Evolutionary conservation across 2,797 vertebrate species (phyloP).

Genomic region (Pangasius mekongensis): DNA sequence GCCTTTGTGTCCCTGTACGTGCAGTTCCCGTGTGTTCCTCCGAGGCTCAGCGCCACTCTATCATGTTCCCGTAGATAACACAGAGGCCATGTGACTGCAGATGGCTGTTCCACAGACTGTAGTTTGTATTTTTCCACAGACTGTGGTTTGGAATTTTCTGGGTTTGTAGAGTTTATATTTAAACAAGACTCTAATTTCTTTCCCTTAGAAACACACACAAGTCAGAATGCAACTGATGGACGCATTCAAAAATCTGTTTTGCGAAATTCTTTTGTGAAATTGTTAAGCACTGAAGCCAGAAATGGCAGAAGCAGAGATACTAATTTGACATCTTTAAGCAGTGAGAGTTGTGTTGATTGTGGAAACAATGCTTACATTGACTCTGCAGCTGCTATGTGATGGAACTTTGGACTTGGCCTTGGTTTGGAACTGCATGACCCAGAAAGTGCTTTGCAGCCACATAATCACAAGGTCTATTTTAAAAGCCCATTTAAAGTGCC

Average conservation of each 20-base stretch:
- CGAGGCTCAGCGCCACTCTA: conserved; percentile 31
- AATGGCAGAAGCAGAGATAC: not conserved
- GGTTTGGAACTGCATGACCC: conserved; percentile 4
- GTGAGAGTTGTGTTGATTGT: conserved; percentile 9
- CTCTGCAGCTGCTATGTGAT: not conserved
- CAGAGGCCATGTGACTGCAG: not conserved
- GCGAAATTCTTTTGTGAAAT: not conserved
- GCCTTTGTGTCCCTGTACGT: conserved; percentile 23
- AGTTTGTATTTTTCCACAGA: conserved; percentile 8
- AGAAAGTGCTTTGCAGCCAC: not conserved
- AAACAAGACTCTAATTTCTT: not conserved
- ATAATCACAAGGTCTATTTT: not conserved
- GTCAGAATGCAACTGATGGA: not conserved
- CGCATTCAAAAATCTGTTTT: not conserved
- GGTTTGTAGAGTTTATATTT: not conserved
- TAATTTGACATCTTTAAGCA: not conserved
- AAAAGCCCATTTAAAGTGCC: not conserved
- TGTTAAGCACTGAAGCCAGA: not conserved
- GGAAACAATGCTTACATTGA: not conserved
- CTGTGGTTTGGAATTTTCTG: not conserved
- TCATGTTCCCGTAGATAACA: conserved; percentile 42
- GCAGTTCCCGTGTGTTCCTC: conserved; percentile 29
- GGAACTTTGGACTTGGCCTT: not conserved
- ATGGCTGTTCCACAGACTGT: not conserved
- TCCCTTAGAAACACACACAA: not conserved